Conservation (phyloP, 2,113 vertebrate species). For the Grallaria varia region DNA sequence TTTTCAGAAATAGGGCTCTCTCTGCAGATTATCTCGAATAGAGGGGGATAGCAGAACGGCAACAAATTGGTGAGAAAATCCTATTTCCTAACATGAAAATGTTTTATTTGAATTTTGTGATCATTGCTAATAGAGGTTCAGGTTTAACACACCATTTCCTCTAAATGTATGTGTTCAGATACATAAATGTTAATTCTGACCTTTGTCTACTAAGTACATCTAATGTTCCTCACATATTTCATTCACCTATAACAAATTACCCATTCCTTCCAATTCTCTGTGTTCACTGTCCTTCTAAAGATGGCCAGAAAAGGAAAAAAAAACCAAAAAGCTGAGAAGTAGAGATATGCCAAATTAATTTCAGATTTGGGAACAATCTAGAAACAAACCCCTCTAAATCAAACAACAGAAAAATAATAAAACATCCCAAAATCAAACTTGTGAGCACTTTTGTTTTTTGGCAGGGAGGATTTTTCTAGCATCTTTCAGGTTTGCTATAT, state of each 20-base stretch:
- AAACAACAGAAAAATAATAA: neutral
- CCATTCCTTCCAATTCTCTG: neutral
- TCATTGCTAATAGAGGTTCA: conserved; percentile 22
- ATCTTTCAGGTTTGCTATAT: neutral
- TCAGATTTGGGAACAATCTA: neutral
- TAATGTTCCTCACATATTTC: conserved; percentile 44
- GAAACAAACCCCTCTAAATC: neutral
- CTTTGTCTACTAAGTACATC: conserved; percentile 50
- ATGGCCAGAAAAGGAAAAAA: neutral
- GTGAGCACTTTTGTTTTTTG: neutral
- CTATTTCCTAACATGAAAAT: neutral
- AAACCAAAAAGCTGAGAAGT: rapidly evolving
- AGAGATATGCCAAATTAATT: neutral
- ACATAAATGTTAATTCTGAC: conserved; percentile 65
- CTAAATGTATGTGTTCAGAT: conserved; percentile 36
- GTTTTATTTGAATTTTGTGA: conserved; percentile 42
- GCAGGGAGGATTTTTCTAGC: neutral
- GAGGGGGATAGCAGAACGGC: neutral
- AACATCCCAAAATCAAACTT: neutral
- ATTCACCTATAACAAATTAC: conserved; percentile 26
- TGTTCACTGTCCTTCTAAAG: neutral
- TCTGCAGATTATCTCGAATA: neutral
- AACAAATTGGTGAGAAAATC: neutral
- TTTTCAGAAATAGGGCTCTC: neutral
- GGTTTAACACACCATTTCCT: conserved; percentile 49